Evolutionary conservation across 2,113 vertebrate species (phyloP).

Genomic region (Conger conger): DNA sequence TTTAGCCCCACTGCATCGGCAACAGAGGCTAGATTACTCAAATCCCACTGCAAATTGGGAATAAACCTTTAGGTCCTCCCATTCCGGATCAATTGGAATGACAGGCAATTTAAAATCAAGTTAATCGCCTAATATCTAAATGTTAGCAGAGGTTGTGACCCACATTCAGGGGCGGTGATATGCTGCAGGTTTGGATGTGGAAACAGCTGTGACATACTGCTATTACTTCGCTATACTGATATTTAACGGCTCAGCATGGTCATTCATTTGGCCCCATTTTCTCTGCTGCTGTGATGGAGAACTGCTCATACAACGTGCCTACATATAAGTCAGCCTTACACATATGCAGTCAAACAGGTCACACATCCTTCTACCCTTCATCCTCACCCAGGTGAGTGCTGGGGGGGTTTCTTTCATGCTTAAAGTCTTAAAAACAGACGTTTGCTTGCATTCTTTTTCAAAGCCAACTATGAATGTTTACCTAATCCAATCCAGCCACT

Average conservation of each 20-base stretch:
- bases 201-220: not conserved
- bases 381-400: not conserved
- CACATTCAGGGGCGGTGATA: not conserved
- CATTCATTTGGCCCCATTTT: not conserved
- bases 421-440: no score
- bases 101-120: conserved; percentile 33
- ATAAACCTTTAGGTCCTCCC: conserved; percentile 15
- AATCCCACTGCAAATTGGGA: conserved; percentile 23
- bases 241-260: not conserved
- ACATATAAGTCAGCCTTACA: not conserved
- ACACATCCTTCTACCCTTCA: not conserved
- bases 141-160: conserved; percentile 21
- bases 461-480: no score
- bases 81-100: conserved; percentile 18
- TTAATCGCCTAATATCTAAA: conserved; percentile 30
- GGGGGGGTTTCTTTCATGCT: no score
- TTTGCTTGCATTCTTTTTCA: no score
- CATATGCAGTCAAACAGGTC: not conserved
- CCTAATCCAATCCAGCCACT: no score
- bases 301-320: not conserved
- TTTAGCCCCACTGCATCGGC: conserved; percentile 15
- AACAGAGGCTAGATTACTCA: conserved; percentile 21
- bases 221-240: not conserved
- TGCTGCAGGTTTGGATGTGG: no score
- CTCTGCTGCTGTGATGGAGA: not conserved